phyloP scores from a whole-genome alignment of 2,888 invertebrate species.

The Pollenia labialis region DNA sequence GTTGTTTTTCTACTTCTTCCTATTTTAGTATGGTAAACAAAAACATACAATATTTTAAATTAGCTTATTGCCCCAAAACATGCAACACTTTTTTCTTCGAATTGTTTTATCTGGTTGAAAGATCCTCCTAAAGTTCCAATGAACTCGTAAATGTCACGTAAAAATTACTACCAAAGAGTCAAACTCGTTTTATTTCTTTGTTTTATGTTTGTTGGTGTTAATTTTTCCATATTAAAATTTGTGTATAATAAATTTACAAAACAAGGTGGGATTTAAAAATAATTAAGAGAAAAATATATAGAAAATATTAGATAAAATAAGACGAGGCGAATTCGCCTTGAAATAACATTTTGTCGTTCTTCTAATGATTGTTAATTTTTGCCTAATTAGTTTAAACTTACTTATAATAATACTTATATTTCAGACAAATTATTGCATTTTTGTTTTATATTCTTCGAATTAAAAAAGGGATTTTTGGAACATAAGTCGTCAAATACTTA shows the following conservation, averaged over 20 bases:
- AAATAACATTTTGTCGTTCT: too few species aligned
- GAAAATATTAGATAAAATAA: too few species aligned
- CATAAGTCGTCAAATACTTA: too few species aligned
- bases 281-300: neutral
- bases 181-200: neutral
- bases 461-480: too few species aligned
- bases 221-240: neutral
- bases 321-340: too few species aligned
- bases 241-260: neutral
- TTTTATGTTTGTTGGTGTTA: slow-evolving; percentile 17
- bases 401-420: too few species aligned
- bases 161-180: slow-evolving; percentile 38
- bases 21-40: slow-evolving; percentile 19
- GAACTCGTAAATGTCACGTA: slow-evolving; percentile 61
- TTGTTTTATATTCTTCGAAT: too few species aligned
- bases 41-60: slow-evolving; percentile 38
- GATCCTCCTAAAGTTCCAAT: slow-evolving; percentile 41
- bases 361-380: too few species aligned
- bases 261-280: neutral
- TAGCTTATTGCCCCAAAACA: slow-evolving; percentile 48
- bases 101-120: slow-evolving; percentile 39
- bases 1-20: slow-evolving; percentile 3
- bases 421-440: too few species aligned
- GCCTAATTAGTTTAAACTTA: too few species aligned
- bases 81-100: slow-evolving; percentile 35